phyloP scores from a whole-genome alignment of 2,888 invertebrate genomes.

The Andrena bicolor region DNA sequence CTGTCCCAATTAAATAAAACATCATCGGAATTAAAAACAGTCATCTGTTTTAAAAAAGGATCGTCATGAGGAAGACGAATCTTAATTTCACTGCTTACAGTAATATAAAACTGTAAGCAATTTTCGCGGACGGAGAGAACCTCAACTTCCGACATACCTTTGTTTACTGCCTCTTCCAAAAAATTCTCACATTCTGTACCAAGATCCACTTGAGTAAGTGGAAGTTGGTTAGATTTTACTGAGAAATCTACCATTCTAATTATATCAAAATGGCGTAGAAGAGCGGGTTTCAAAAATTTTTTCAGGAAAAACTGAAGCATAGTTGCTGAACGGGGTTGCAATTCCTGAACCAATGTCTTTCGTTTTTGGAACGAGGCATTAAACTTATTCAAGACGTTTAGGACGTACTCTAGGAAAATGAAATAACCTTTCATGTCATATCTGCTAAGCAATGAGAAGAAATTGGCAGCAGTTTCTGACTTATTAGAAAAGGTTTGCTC shows the following conservation, averaged over 20 bases:
- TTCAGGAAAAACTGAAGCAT: slow-evolving; percentile 6
- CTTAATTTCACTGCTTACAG: not conserved
- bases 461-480: not conserved
- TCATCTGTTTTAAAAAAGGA: not conserved
- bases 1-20: not conserved
- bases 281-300: not conserved
- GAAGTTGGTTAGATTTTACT: not conserved
- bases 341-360: not conserved
- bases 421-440: not conserved
- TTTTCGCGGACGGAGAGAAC: no score
- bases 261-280: not conserved
- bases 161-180: not conserved
- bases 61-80: slow-evolving; percentile 15
- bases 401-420: no score
- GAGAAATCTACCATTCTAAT: not conserved
- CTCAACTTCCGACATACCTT: slow-evolving; percentile 7
- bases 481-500: not conserved
- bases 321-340: not conserved
- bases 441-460: not conserved
- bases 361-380: slow-evolving; percentile 10
- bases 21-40: not conserved
- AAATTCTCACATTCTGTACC: not conserved
- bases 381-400: not conserved
- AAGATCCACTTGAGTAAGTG: slow-evolving; percentile 10
- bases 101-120: slow-evolving; percentile 1